A percentile compares a stretch with the other conserved stretches of the same genome.
These are phyloP conservation scores for Hucho hucho DNA, from an alignment of 2,113 vertebrate genomes.

Conservation along the genomic window DNA sequence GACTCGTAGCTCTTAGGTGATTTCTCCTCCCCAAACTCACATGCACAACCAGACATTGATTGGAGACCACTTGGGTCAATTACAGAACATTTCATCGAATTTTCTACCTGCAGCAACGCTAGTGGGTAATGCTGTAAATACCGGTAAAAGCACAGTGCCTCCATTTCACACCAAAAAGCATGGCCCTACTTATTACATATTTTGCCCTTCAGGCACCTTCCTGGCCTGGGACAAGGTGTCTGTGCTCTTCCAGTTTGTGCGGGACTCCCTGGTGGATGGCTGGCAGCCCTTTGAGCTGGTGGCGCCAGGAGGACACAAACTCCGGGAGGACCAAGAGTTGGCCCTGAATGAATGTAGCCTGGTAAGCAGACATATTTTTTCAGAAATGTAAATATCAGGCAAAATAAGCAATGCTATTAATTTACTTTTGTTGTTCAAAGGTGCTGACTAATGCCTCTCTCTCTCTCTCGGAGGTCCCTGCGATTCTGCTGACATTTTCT, in stretches of 20 bases:
- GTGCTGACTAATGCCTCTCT: not conserved
- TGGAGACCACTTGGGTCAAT: no score
- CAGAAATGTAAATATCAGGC: not conserved
- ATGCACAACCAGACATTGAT: no score
- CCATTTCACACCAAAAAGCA: no score
- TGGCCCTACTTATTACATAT: not conserved
- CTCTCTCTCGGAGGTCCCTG: conserved; percentile 80
- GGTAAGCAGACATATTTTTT: conserved; percentile 72
- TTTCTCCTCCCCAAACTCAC: no score
- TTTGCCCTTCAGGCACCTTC: conserved; percentile 81
- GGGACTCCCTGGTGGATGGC: conserved; percentile 79
- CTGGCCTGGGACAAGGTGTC: conserved; percentile 84
- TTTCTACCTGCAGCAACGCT: no score
- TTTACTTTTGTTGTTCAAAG: not conserved
- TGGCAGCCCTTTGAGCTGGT: conserved; percentile 94
- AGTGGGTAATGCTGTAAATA: no score
- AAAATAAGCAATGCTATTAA: not conserved
- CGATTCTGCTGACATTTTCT: conserved; percentile 83
- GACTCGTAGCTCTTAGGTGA: no score
- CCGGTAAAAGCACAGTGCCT: no score
- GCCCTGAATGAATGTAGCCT: conserved; percentile 87
- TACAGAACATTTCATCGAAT: no score
- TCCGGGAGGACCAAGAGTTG: conserved; percentile 76
- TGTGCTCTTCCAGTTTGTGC: conserved; percentile 80
- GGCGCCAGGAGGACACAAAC: conserved; percentile 83